Base-by-base conservation (phyloP, 2,888 invertebrate genomes). In the Phortica okadai region DNA sequence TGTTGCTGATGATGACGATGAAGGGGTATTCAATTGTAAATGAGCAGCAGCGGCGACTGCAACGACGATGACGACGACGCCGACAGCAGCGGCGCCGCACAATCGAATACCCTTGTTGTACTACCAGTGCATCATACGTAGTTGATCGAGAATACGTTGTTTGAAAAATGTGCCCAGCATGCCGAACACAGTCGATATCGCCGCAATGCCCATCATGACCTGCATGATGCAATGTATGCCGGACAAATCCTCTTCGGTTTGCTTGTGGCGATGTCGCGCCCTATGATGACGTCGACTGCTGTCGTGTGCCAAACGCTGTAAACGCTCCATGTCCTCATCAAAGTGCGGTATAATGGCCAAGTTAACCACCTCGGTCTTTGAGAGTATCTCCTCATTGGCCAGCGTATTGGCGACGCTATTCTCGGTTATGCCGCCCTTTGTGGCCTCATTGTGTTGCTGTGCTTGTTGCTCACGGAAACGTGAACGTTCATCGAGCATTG, bases 71-170 rank as follows among this genome's bases (percentile, higher is more conserved):
- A 74, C 73, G 74, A 78, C 54, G 59, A 21, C 25, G n/a, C 21
- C 50, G 45, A 70, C 58, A 21, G 58, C 54, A 45, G 14, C 33
- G 54, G n/a, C 44, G n/a, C 10, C 42, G 16, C 54, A 70, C 25
- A 56, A 78, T 78, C 80, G 80, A 80, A 78, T 72, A 78, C 81
- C 78, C 82, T 82, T 91, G 86, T 89, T 90, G 89, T 91, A 91
- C 91, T 91, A 92, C 92, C 92, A 92, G 88, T 92, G 91, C 91
- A 92, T 91, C 76, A 91, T 80, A 45, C 91, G 90, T 80, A 92
- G 86, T 82, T 92, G 91, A 87, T 92, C 91, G 45, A 91, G 84
- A 77, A 92, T 91, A 80, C 91, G 89, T 81, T 91, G 91, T 82
- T 92, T 92, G 79, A 92, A 92, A 83, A 91, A 91, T 72, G 91